These are phyloP conservation scores for Xestia rhomboidea DNA, from an alignment of 2,888 invertebrate species.

Conservation along the genomic window DNA sequence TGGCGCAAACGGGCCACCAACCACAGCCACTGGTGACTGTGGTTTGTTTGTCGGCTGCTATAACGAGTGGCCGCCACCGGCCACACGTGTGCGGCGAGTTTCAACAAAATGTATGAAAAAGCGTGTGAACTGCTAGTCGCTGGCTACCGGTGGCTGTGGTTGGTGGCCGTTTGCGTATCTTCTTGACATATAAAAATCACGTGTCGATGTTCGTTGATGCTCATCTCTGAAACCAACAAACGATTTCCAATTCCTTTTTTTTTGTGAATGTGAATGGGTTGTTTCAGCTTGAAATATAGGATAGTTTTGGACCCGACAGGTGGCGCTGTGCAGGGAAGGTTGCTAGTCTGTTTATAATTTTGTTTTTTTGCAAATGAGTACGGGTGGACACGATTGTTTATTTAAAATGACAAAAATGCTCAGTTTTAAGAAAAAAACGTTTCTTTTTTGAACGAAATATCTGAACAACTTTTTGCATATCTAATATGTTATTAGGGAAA, in stretches of 20 bases:
- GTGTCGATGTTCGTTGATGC: not conserved
- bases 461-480: not conserved
- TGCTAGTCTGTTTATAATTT: not conserved
- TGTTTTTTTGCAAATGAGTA: not conserved
- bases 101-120: too few species aligned
- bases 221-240: not conserved
- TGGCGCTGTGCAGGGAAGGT: not conserved
- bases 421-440: not conserved
- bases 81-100: too few species aligned
- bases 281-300: not conserved
- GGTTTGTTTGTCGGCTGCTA: too few species aligned
- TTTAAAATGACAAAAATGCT: not conserved
- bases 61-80: too few species aligned
- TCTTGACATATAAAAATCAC: not conserved
- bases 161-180: too few species aligned
- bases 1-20: too few species aligned
- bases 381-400: not conserved
- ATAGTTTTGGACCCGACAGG: not conserved
- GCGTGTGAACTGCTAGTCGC: too few species aligned
- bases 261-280: not conserved
- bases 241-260: not conserved
- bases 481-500: not conserved
- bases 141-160: too few species aligned
- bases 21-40: too few species aligned
- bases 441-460: not conserved